phyloP scores from a whole-genome alignment of 2,797 vertebrate genomes.

The Lagodon rhomboides region DNA sequence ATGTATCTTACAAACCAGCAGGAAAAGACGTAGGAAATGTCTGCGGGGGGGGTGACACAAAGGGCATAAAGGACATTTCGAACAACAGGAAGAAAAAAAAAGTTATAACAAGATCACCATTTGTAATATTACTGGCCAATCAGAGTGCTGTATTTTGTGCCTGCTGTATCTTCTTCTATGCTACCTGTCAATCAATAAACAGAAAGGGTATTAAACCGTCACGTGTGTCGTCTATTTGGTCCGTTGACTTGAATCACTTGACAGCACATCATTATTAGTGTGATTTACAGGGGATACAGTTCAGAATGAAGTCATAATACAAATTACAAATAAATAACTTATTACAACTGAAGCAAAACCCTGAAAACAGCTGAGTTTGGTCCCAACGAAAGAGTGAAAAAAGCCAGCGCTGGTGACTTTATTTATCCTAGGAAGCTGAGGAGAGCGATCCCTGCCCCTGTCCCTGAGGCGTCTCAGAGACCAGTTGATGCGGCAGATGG shows the following conservation, averaged over 20 bases:
- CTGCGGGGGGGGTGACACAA: constrained; percentile 10
- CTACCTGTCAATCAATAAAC: constrained; percentile 83
- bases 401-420: too few relatives aligned
- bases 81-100: constrained; percentile 16
- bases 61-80: constrained; percentile 48
- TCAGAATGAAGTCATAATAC: background rate
- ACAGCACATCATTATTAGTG: background rate
- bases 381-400: background rate
- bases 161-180: constrained; percentile 79
- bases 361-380: constrained; percentile 5
- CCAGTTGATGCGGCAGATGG: constrained; percentile 13
- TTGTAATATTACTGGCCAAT: constrained; percentile 76
- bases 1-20: constrained; percentile 71
- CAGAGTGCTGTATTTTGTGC: constrained; percentile 81
- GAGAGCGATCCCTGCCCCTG: background rate
- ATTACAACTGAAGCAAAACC: background rate
- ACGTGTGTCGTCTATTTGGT: background rate
- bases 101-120: constrained; percentile 42
- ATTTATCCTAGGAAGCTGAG: constrained; percentile 14
- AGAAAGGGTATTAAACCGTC: constrained; percentile 58
- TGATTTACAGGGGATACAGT: constrained; percentile 2
- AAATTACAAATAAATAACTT: constrained; percentile 11
- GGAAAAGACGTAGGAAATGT: constrained; percentile 44
- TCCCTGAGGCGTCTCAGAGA: constrained; percentile 5
- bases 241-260: background rate